A percentile compares a stretch with the other conserved stretches of the same genome.
Evolutionary conservation across 2,888 invertebrate genomes (phyloP).

Genomic region (Stenoptilia bipunctidactyla): DNA sequence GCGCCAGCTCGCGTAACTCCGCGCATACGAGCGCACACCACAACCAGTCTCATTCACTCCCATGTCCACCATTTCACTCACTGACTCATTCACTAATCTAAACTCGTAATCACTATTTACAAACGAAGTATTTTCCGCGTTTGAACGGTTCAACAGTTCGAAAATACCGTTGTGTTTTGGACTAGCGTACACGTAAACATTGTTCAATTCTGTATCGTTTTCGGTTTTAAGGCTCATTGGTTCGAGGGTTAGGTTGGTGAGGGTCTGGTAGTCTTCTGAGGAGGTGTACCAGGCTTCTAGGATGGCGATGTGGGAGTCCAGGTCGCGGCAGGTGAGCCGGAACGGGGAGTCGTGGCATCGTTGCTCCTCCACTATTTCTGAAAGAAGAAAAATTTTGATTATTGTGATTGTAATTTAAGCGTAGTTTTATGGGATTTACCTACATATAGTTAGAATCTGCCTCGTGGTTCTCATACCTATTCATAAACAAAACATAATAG

Average conservation of each 20-base stretch:
- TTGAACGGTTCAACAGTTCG: constrained; percentile 33
- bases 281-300: constrained; percentile 73
- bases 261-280: constrained; percentile 34
- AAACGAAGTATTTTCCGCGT: constrained; percentile 13
- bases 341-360: constrained; percentile 73
- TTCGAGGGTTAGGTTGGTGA: constrained; percentile 24
- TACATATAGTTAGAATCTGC: too few species aligned
- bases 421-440: too few species aligned
- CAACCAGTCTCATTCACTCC: constrained; percentile 42
- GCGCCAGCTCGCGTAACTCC: constrained; percentile 58
- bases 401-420: too few species aligned
- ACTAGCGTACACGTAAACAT: constrained; percentile 56
- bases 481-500: too few species aligned
- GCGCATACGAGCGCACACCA: constrained; percentile 35
- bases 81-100: constrained; percentile 27
- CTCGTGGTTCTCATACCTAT: too few species aligned
- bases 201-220: constrained; percentile 52
- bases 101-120: constrained; percentile 21
- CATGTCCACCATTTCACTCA: constrained; percentile 38
- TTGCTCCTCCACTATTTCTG: constrained; percentile 76
- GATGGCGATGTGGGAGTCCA: constrained; percentile 74
- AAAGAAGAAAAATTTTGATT: constrained; percentile 36
- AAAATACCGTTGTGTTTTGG: constrained; percentile 58
- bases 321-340: constrained; percentile 73
- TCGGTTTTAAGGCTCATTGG: constrained; percentile 32